Evolutionary conservation across 2,113 vertebrate species (phyloP).

Genomic region (Lethenteron reissneri): DNA sequence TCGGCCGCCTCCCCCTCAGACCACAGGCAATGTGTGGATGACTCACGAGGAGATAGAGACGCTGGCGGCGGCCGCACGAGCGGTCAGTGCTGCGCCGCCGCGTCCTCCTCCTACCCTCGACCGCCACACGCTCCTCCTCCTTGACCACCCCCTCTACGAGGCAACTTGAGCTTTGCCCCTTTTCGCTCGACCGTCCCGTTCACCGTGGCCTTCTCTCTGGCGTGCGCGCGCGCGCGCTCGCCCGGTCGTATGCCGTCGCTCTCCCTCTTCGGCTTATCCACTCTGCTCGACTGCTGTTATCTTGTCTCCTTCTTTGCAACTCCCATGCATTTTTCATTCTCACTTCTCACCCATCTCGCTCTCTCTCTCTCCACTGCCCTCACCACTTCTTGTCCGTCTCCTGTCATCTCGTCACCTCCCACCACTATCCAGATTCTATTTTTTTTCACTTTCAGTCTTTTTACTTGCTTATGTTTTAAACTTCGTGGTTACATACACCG

Average conservation of each 20-base stretch:
- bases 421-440: constrained; percentile 13
- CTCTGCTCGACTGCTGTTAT: constrained; percentile 9
- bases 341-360: constrained; percentile 15
- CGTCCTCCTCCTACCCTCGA: not conserved
- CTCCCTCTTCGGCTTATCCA: constrained; percentile 11
- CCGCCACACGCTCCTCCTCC: too few species aligned
- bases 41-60: constrained; percentile 83
- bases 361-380: constrained; percentile 6
- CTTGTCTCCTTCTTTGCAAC: not conserved
- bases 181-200: constrained; percentile 7
- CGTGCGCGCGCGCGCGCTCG: constrained; percentile 11
- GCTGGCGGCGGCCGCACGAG: constrained; percentile 52
- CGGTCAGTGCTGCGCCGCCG: constrained; percentile 32
- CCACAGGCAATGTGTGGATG: constrained; percentile 83
- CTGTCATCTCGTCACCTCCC: constrained; percentile 21
- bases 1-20: constrained; percentile 28
- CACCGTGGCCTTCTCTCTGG: not conserved
- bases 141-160: not conserved
- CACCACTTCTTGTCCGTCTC: constrained; percentile 15
- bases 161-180: constrained; percentile 8
- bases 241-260: constrained; percentile 6
- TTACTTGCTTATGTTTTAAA: too few species aligned
- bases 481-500: too few species aligned
- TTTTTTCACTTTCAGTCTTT: too few species aligned
- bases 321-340: not conserved